Conservation (phyloP, 2,888 invertebrate species). For the Caradrina kadenii region DNA sequence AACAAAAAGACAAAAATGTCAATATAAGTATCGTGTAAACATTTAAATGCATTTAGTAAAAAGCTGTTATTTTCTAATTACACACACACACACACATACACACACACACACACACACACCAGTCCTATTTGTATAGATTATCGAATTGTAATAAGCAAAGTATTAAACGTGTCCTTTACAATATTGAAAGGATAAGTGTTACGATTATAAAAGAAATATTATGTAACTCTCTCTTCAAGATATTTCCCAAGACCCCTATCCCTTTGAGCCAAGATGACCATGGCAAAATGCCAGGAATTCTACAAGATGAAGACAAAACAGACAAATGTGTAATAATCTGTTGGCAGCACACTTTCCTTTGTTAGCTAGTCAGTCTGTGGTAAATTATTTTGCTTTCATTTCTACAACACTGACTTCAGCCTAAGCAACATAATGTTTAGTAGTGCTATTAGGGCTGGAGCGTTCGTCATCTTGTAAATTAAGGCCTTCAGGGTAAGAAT, state of each 20-base stretch:
- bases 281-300: constrained; percentile 38
- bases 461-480: constrained; percentile 30
- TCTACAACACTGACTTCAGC: constrained; percentile 14
- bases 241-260: not conserved
- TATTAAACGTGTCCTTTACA: too few species aligned
- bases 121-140: too few species aligned
- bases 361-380: not conserved
- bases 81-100: too few species aligned
- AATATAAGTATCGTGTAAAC: too few species aligned
- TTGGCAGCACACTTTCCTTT: constrained; percentile 27
- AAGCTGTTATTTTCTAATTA: too few species aligned
- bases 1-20: too few species aligned
- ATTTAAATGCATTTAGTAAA: too few species aligned
- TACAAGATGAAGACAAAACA: constrained; percentile 11
- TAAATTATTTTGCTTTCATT: constrained; percentile 33
- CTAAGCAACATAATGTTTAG: constrained; percentile 8
- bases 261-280: not conserved
- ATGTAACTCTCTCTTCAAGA: not conserved
- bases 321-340: constrained; percentile 28
- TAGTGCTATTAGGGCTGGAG: constrained; percentile 30
- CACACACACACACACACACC: too few species aligned
- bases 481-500: not conserved
- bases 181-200: too few species aligned
- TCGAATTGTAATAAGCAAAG: too few species aligned
- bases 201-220: not conserved